Evolutionary conservation across 2,888 invertebrate species (phyloP).

Genomic region (Zelleria hepariella): DNA sequence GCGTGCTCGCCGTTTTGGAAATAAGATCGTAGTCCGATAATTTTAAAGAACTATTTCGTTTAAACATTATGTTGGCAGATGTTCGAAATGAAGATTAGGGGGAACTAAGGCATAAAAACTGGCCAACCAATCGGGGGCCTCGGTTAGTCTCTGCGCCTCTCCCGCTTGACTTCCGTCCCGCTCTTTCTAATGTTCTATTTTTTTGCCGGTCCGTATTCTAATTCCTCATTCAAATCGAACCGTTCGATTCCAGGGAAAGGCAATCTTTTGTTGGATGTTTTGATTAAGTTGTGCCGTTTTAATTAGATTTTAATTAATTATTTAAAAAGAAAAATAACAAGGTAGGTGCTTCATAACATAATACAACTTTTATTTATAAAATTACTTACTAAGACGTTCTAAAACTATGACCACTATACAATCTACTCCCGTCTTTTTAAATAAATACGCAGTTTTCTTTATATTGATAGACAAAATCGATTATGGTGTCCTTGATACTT

Average conservation of each 20-base stretch:
- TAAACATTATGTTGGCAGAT: conserved; percentile 63
- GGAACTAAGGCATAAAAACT: conserved; percentile 70
- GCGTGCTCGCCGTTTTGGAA: conserved; percentile 37
- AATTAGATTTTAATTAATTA: too few relatives aligned
- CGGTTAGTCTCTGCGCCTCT: conserved; percentile 38
- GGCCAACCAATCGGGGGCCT: conserved; percentile 59
- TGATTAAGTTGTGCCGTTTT: too few relatives aligned
- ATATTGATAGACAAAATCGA: background rate
- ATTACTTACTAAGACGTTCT: too few relatives aligned
- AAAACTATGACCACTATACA: too few relatives aligned
- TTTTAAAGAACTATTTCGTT: conserved; percentile 64
- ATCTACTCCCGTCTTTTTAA: background rate
- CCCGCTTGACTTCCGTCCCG: conserved; percentile 30
- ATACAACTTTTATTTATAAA: too few relatives aligned
- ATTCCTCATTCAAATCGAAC: conserved; percentile 63
- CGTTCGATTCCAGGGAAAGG: conserved; percentile 57
- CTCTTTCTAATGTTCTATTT: conserved; percentile 69
- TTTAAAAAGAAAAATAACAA: too few relatives aligned
- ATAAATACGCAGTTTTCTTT: background rate
- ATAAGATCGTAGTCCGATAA: conserved; percentile 54
- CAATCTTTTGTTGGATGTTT: conserved; percentile 54
- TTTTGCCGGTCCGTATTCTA: conserved; percentile 66
- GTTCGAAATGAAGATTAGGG: conserved; percentile 68
- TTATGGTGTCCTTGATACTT: background rate
- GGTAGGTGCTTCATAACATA: too few relatives aligned